Evolutionary conservation across 1,140 invertebrate genomes (phyloP).

Genomic region (Cataglyphis hispanica): DNA sequence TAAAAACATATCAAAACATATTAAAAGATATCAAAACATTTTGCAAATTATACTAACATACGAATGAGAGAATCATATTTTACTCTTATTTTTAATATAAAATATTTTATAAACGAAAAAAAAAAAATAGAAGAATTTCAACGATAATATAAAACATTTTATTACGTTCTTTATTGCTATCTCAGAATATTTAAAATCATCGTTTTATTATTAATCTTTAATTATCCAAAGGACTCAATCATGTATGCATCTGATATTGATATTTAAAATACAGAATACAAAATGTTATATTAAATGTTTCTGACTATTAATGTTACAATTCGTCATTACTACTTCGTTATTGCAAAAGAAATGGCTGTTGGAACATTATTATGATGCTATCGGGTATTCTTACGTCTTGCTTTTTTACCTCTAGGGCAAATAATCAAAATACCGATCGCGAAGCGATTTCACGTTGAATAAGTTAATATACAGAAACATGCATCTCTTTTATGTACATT

Average conservation of each 20-base stretch:
- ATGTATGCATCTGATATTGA: neutral
- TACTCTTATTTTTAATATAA: neutral
- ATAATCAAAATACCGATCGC: constrained; percentile 22
- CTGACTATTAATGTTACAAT: neutral
- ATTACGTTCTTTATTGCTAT: neutral
- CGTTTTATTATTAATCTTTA: constrained; percentile 21
- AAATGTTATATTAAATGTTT: neutral
- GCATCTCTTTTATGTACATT: constrained; percentile 16
- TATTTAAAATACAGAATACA: neutral
- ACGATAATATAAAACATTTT: constrained; percentile 19
- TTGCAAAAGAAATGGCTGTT: neutral
- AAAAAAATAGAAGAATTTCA: constrained; percentile 17
- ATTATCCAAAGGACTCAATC: neutral
- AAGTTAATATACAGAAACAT: neutral
- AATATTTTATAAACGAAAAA: neutral
- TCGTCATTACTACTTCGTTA: neutral
- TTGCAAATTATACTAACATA: neutral
- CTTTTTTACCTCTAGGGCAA: neutral
- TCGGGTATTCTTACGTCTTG: constrained; percentile 14
- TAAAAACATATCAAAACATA: constrained; percentile 1
- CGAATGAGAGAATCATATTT: no score
- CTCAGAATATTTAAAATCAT: neutral
- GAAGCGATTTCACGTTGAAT: neutral
- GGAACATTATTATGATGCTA: constrained; percentile 28
- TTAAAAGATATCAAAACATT: neutral